A percentile compares a stretch with the other conserved stretches of the same genome.
Evolutionary conservation across 2,797 vertebrate species (phyloP).

Genomic region (Erithacus rubecula): DNA sequence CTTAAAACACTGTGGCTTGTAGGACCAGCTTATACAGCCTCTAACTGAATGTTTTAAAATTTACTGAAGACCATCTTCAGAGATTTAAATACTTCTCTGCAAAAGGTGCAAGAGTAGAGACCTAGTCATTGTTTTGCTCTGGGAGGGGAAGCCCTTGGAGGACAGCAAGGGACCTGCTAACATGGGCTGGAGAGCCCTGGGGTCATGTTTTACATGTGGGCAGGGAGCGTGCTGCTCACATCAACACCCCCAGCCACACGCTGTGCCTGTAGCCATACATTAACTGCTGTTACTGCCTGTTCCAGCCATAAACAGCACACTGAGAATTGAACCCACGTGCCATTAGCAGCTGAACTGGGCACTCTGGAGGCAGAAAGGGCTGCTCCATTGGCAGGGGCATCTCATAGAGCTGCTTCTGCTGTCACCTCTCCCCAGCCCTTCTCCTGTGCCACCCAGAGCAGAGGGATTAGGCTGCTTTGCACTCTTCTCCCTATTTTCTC

Average conservation of each 20-base stretch:
- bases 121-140: background rate
- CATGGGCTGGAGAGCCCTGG: background rate
- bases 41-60: background rate
- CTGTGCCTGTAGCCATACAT: slow-evolving; percentile 26
- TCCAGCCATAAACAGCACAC: background rate
- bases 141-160: background rate
- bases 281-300: slow-evolving; percentile 37
- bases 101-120: slow-evolving; percentile 21
- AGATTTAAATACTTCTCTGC: slow-evolving; percentile 30
- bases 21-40: background rate
- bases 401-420: background rate
- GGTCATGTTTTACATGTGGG: slow-evolving; percentile 60
- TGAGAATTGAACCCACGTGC: background rate
- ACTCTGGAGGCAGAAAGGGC: background rate
- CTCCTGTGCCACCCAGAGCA: background rate
- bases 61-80: slow-evolving; percentile 28
- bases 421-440: background rate
- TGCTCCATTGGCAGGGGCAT: background rate
- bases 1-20: background rate
- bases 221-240: background rate
- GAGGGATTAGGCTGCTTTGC: background rate
- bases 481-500: background rate
- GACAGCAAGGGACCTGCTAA: background rate
- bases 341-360: background rate
- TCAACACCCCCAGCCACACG: slow-evolving; percentile 18